phyloP scores from a whole-genome alignment of 2,797 vertebrate genomes.

The Chloroceryle inda region DNA sequence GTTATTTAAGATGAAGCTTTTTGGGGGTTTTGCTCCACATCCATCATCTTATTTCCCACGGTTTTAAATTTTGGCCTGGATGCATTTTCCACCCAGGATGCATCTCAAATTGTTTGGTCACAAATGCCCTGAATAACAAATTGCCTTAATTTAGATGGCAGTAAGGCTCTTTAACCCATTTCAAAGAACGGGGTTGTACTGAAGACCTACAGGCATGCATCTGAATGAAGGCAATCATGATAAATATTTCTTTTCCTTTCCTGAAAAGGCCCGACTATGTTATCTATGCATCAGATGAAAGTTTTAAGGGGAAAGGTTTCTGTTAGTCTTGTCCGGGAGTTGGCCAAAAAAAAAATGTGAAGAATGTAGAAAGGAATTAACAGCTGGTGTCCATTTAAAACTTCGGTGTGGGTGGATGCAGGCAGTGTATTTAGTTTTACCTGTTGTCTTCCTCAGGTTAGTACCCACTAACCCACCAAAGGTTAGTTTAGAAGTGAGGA shows the following conservation, averaged over 20 bases:
- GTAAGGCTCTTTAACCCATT: background rate
- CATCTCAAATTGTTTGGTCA: constrained; percentile 43
- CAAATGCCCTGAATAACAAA: constrained; percentile 18
- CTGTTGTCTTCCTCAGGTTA: background rate
- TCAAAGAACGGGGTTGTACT: background rate
- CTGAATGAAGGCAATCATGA: constrained; percentile 24
- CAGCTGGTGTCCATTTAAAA: constrained; percentile 62
- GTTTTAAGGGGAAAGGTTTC: constrained; percentile 52
- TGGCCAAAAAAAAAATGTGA: constrained; percentile 50
- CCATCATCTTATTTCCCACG: constrained; percentile 31
- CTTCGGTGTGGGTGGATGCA: background rate
- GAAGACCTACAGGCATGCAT: background rate
- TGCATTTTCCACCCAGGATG: constrained; percentile 24
- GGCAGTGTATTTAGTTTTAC: constrained; percentile 4
- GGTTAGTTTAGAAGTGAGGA: background rate
- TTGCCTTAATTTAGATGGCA: constrained; percentile 48
- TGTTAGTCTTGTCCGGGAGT: constrained; percentile 57
- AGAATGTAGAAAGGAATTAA: constrained; percentile 52
- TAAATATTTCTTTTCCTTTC: constrained; percentile 28
- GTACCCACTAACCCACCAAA: background rate
- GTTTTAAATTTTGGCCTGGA: background rate
- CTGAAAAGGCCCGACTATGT: constrained; percentile 4
- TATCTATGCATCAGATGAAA: constrained; percentile 55
- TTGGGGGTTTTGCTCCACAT: background rate
- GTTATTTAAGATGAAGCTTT: background rate